Conservation (phyloP, 2,888 invertebrate genomes). For the Dastarcus helophoroides region DNA sequence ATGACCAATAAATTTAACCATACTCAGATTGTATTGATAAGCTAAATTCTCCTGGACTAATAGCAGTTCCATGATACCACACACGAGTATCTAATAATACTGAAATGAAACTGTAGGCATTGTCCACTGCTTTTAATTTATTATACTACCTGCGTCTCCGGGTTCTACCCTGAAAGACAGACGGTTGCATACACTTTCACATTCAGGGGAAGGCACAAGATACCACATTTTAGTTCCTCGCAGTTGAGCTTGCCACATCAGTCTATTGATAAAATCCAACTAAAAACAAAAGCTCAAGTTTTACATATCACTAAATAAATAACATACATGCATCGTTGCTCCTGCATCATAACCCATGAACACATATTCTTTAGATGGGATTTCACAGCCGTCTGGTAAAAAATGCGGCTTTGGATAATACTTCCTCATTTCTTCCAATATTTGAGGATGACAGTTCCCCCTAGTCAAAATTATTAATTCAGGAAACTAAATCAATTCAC, state of each 20-base stretch:
- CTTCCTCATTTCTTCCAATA: constrained; percentile 58
- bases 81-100: constrained; percentile 80
- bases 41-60: constrained; percentile 70
- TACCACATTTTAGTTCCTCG: constrained; percentile 78
- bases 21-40: constrained; percentile 87
- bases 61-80: constrained; percentile 84
- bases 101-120: constrained; percentile 31
- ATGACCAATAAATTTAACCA: constrained; percentile 58
- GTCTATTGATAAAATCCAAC: constrained; percentile 81
- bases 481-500: constrained; percentile 5
- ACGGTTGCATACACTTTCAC: constrained; percentile 61
- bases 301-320: no score
- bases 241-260: constrained; percentile 92
- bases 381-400: constrained; percentile 79
- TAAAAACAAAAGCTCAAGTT: constrained; percentile 28
- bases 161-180: constrained; percentile 70
- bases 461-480: constrained; percentile 30
- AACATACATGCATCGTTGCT: constrained; percentile 78
- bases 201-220: constrained; percentile 76
- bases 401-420: constrained; percentile 76
- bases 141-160: constrained; percentile 66
- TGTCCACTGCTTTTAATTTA: not conserved
- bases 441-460: constrained; percentile 80
- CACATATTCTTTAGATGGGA: constrained; percentile 79
- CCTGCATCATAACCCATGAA: constrained; percentile 87